Evolutionary conservation across 2,113 vertebrate species (phyloP).

Genomic region (Lepus timidus): DNA sequence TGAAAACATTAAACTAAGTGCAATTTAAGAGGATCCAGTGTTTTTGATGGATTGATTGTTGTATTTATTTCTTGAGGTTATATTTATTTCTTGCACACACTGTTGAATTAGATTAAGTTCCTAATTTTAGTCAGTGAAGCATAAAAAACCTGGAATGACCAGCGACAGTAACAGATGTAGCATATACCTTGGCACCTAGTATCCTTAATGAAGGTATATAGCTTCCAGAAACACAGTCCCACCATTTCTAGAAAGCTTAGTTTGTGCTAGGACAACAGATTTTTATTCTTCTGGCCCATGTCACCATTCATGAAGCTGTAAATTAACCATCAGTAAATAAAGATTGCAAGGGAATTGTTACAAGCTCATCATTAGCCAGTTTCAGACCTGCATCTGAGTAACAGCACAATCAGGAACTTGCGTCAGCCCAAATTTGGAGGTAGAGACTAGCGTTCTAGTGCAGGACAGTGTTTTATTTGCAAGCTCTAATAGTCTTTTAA

Average conservation of each 20-base stretch:
- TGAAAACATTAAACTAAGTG: constrained; percentile 11
- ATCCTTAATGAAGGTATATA: background rate
- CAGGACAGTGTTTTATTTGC: background rate
- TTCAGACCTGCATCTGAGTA: background rate
- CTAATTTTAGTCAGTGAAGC: background rate
- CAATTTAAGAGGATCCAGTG: background rate
- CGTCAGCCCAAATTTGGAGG: background rate
- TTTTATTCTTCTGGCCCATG: background rate
- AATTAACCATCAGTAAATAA: background rate
- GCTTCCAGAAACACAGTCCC: background rate
- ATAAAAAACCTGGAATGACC: constrained; percentile 25
- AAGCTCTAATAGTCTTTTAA: background rate
- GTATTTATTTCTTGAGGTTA: background rate
- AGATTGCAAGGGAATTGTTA: background rate
- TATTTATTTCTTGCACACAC: background rate
- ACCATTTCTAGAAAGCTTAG: background rate
- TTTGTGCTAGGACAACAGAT: background rate
- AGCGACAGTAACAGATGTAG: background rate
- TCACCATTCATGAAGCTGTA: background rate
- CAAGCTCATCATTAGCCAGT: background rate
- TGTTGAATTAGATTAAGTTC: constrained; percentile 41
- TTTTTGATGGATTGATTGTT: background rate
- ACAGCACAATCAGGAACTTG: background rate
- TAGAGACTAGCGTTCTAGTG: background rate
- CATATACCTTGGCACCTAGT: background rate